Base-by-base conservation (phyloP, 1,140 invertebrate species). In the Brachystomella parvula region DNA sequence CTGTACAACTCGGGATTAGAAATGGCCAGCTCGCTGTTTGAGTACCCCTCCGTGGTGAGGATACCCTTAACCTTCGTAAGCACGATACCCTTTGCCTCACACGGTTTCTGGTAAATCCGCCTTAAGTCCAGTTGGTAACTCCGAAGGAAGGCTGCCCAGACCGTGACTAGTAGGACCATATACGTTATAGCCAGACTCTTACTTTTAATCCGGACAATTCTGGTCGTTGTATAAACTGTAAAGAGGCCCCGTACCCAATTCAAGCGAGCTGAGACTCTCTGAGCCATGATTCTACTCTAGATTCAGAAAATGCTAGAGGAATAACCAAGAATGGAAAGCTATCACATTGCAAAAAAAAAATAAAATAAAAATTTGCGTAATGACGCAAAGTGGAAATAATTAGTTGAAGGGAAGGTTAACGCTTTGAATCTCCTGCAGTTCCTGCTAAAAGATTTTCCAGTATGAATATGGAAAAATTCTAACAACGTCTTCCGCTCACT, bases 61-160 rank as follows among this genome's bases (percentile, higher is more conserved):
- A 64, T 58, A 2, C 69, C 69, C 33, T 70, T 70, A 3, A 67
- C 63, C 53, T 70, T 70, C 21, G 64, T 47, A 3, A 63, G 17
- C 15, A 67, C 49, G n/a, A 56, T 30, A 3, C 65, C 63, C 24
- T 30, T 44, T 2, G 63, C 65, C 2, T 32, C n/a, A 49, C 69
- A 67, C 28, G 39, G 3, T 29, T 63, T 61, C 32, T 70, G 69
- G 60, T 70, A 70, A 28, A 64, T 49, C 47, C 66, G 67, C 17
- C 63, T n/a, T 24, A 63, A n/a, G 30, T 70, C 64, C 31, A 70
- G 29, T 47, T 53, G 2, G 12, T 63, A 66, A 56, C 68, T 67
- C n/a, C 68, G 47, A 12, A 68, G 30, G 31, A 32, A 69, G 17
- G 63, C 26, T 24, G 30, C 47, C 68, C 70, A 71, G 6, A 71